Base-by-base conservation (phyloP, 37 sponge, comb jelly and placozoan species). In the Geodia barretti region DNA sequence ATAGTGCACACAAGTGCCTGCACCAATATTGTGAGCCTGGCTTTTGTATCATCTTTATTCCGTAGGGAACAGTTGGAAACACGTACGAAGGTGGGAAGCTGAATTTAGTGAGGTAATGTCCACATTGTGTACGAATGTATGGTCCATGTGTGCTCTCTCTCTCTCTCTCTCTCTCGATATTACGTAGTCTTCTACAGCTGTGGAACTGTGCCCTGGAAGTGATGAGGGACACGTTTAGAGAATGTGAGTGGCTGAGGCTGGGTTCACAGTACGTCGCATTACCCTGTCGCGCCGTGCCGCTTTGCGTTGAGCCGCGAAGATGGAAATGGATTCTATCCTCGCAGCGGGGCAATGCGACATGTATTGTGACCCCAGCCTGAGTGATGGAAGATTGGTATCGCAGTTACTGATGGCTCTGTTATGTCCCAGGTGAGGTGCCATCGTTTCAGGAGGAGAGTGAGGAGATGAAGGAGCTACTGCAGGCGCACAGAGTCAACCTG, bases 51-150 rank as follows among this genome's bases (percentile, higher is more conserved):
- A 62, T 74, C 23, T 23, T 74, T 68, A 23, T 73, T 8, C 21
- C 36, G 26, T 39, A 80, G 79, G 82, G 90, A 7, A 74, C 41
- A 28, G 47, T 74, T 3, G 60, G 37, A 35, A 85, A 80, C 76
- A 74, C 81, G 19, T 85, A 85, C 43, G 61, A 80, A 25, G 76
- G 33, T 32, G 90, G 90, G 19, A 79, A 85, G 58, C 81, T 85
- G 36, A 84, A 86, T 66, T 38, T 90, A 23, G 8, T 75, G 32
- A 73, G 90, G 90, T 90, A 73, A n/a, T n/a, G n/a, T n/a, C n/a
- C n/a, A n/a, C n/a, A n/a, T n/a, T n/a, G n/a, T n/a, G n/a, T n/a
- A n/a, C n/a, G n/a, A n/a, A n/a, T n/a, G n/a, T n/a, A n/a, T n/a
- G n/a, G n/a, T n/a, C n/a, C n/a, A n/a, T n/a, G n/a, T n/a, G n/a